A percentile compares a stretch with the other conserved stretches of the same genome.
These are phyloP conservation scores for Plagiodera versicolora DNA, from an alignment of 2,888 invertebrate genomes.

Conservation along the genomic window DNA sequence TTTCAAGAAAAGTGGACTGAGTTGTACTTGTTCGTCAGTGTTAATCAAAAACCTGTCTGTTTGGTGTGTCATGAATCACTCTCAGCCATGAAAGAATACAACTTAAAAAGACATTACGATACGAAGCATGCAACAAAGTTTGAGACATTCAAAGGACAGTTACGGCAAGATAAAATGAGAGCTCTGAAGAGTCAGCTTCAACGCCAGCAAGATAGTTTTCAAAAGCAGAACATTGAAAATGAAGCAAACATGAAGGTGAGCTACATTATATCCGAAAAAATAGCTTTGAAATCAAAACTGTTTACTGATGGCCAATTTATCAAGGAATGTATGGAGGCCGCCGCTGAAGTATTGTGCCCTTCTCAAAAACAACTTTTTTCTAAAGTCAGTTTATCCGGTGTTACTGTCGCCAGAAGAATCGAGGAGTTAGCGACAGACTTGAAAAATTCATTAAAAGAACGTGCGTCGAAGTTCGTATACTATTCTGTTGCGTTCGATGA, in stretches of 20 bases:
- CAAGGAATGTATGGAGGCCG: conserved; percentile 21
- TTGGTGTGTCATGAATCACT: conserved; percentile 18
- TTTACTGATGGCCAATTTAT: conserved; percentile 24
- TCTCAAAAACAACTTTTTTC: conserved; percentile 18
- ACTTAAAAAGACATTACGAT: conserved; percentile 18
- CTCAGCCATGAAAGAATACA: conserved; percentile 18
- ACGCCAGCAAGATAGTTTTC: conserved; percentile 13
- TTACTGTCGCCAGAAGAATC: conserved; percentile 17
- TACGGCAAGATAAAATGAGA: conserved; percentile 10
- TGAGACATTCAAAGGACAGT: conserved; percentile 13
- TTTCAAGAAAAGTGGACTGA: conserved; percentile 6
- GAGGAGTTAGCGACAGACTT: conserved; percentile 11
- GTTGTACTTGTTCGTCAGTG: neutral
- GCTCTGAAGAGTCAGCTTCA: conserved; percentile 11
- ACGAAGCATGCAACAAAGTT: conserved; percentile 15
- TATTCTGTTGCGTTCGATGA: conserved; percentile 1
- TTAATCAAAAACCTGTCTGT: conserved; percentile 16
- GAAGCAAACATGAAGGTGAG: neutral
- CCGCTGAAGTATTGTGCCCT: conserved; percentile 20
- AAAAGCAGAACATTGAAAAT: neutral
- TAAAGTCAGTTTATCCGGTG: conserved; percentile 22
- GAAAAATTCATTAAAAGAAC: neutral
- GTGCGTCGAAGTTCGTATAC: neutral
- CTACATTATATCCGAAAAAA: neutral
- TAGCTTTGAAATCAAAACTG: conserved; percentile 15